Evolutionary conservation across 2,797 vertebrate genomes (phyloP).

Genomic region (Myotis findleyi): DNA sequence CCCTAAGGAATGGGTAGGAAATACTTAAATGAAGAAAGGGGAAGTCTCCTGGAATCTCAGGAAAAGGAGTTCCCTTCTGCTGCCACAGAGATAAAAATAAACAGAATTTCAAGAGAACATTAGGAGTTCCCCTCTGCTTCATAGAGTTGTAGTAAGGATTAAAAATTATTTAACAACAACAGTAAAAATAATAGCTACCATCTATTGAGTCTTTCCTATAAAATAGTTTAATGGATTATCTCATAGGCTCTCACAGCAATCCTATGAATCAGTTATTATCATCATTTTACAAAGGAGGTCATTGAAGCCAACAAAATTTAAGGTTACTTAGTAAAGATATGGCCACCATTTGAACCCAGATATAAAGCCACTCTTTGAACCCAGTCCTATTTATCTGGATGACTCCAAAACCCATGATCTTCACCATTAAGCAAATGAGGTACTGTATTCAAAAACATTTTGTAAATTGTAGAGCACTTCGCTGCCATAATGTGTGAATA

Average conservation of each 20-base stretch:
- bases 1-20: neutral
- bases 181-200: constrained; percentile 4
- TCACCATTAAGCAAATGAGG: neutral
- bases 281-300: constrained; percentile 12
- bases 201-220: constrained; percentile 14
- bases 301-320: neutral
- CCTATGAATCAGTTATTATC: neutral
- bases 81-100: neutral
- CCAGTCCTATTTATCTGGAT: neutral
- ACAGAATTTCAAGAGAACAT: neutral
- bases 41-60: neutral
- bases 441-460: neutral
- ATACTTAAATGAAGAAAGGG: neutral
- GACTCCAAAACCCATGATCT: neutral
- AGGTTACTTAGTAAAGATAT: neutral
- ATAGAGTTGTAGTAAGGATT: constrained; percentile 1
- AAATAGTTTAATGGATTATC: constrained; percentile 10
- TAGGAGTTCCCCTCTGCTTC: neutral
- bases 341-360: constrained; percentile 1
- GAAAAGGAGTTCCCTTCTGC: neutral
- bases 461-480: neutral
- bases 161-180: constrained; percentile 12
- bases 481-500: neutral
- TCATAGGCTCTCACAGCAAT: neutral
- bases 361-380: constrained; percentile 2